Conservation (phyloP, 2,113 vertebrate species). For the Cygnus buccinator region DNA sequence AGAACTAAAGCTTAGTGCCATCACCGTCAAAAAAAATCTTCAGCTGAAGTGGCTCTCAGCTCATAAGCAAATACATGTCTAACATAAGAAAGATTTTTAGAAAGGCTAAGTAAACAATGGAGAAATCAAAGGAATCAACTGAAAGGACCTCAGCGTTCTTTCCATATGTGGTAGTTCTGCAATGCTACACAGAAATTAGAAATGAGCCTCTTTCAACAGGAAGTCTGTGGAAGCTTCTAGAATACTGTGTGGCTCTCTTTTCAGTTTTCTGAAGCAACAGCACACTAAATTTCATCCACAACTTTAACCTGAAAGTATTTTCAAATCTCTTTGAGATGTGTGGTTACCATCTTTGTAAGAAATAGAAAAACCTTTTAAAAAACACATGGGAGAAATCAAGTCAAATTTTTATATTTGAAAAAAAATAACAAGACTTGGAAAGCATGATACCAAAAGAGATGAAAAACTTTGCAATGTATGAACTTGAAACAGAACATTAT, state of each 20-base stretch:
- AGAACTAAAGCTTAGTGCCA: background rate
- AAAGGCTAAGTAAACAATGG: background rate
- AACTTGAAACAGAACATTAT: background rate
- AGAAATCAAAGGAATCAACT: background rate
- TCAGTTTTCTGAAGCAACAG: background rate
- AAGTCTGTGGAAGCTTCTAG: background rate
- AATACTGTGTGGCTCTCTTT: background rate
- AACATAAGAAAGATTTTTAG: background rate
- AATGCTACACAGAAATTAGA: background rate
- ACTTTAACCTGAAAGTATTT: background rate
- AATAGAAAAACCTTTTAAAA: background rate
- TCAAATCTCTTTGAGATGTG: background rate
- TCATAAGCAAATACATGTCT: background rate
- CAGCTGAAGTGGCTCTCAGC: background rate
- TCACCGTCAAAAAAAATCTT: background rate
- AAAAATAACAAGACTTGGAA: background rate
- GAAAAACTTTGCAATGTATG: background rate
- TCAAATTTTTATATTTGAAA: background rate
- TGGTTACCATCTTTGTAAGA: background rate
- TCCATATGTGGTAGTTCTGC: background rate
- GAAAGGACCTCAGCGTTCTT: background rate
- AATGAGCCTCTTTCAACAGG: background rate
- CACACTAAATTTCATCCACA: background rate
- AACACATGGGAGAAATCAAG: background rate
- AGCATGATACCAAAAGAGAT: background rate